Percentiles rank a stretch among this genome's conserved stretches.
These are phyloP conservation scores for Coelopa frigida DNA, from an alignment of 1,140 invertebrate species.

Conservation along the genomic window DNA sequence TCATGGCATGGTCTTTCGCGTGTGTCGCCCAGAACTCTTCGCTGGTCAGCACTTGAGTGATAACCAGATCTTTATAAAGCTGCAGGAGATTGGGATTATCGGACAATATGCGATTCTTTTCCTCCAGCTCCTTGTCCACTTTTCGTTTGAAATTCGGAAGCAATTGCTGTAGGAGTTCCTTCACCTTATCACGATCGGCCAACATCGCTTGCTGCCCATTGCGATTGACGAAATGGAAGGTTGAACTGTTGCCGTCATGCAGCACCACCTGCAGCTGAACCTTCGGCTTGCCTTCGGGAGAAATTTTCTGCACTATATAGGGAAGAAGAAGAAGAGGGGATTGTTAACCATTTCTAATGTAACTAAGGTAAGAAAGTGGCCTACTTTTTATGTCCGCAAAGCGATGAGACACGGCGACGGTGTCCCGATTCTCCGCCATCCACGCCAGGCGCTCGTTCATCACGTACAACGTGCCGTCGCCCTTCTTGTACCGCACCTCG, in stretches of 20 bases:
- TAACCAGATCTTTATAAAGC: constrained; percentile 88
- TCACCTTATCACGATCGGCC: constrained; percentile 86
- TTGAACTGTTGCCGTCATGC: constrained; percentile 87
- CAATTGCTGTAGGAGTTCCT: constrained; percentile 83
- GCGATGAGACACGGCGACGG: constrained; percentile 83
- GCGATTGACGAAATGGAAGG: constrained; percentile 96
- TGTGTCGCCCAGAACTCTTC: constrained; percentile 96
- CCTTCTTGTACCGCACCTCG: constrained; percentile 91
- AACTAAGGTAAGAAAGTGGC: constrained; percentile 19
- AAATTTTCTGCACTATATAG: constrained; percentile 92
- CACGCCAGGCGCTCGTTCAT: constrained; percentile 93
- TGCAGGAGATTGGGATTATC: constrained; percentile 77
- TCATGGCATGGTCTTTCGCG: constrained; percentile 69
- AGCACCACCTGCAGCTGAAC: constrained; percentile 97
- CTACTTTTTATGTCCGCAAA: constrained; percentile 95
- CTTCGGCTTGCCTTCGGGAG: constrained; percentile 95
- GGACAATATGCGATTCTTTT: constrained; percentile 77
- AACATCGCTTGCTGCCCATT: constrained; percentile 74
- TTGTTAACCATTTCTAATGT: not conserved
- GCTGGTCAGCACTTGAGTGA: constrained; percentile 84
- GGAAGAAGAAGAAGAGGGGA: constrained; percentile 5
- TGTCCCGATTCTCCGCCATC: constrained; percentile 89
- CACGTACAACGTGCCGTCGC: constrained; percentile 89
- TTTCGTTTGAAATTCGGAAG: constrained; percentile 93
- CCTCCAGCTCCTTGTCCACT: constrained; percentile 87